Conservation (phyloP, 2,888 invertebrate species). For the Ephialtes manifestator region DNA sequence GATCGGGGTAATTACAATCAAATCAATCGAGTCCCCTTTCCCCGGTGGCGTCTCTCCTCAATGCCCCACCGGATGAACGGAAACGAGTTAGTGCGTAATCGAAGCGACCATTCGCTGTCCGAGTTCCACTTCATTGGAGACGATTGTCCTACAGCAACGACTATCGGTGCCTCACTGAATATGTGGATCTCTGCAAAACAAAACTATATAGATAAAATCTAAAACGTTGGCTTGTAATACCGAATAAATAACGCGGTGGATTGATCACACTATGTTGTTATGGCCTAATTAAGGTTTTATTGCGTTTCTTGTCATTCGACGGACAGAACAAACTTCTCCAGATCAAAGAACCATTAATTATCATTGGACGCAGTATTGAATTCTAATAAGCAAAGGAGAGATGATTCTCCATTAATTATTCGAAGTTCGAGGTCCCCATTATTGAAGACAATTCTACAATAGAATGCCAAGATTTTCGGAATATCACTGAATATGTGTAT, state of each 20-base stretch:
- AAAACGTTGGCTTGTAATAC: constrained; percentile 6
- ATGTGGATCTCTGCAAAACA: not conserved
- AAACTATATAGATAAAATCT: not conserved
- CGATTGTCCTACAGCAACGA: constrained; percentile 34
- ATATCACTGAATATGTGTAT: too few relatives aligned
- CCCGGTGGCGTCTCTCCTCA: constrained; percentile 3
- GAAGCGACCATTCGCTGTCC: constrained; percentile 39
- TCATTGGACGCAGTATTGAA: not conserved
- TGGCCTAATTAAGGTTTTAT: not conserved
- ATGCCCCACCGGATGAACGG: constrained; percentile 45
- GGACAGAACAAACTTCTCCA: not conserved
- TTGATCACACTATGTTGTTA: too few relatives aligned
- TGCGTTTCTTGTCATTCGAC: not conserved
- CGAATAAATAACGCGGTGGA: not conserved
- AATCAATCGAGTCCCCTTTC: constrained; percentile 56
- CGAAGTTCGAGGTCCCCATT: not conserved
- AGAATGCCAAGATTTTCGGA: too few relatives aligned
- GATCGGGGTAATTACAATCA: constrained; percentile 67
- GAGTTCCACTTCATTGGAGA: constrained; percentile 46
- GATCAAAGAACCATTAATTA: constrained; percentile 8
- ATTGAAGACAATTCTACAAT: not conserved
- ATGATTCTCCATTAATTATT: too few relatives aligned
- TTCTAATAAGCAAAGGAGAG: too few relatives aligned
- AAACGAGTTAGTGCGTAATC: constrained; percentile 52
- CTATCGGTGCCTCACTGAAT: not conserved